Evolutionary conservation across 2,888 invertebrate species (phyloP).

Genomic region (Aspidiotus destructor): DNA sequence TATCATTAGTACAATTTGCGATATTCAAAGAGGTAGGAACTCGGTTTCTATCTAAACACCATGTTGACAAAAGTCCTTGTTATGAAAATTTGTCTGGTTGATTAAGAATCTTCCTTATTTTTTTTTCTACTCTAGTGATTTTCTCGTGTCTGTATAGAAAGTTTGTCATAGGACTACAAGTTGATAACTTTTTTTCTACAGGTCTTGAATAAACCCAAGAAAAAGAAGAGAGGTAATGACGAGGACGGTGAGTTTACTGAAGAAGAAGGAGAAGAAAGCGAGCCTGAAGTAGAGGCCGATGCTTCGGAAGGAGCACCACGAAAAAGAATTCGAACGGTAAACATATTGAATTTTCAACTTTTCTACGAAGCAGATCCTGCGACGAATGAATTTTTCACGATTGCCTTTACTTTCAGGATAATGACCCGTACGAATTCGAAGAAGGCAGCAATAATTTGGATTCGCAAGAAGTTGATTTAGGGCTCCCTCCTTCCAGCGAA

Average conservation of each 20-base stretch:
- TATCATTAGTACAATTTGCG: conserved; percentile 87
- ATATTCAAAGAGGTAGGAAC: conserved; percentile 79
- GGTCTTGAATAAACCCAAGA: not conserved
- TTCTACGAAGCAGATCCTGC: not conserved
- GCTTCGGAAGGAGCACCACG: not conserved
- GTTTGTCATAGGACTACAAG: no score
- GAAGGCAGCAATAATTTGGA: conserved; percentile 5
- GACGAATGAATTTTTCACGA: not conserved
- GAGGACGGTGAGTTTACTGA: not conserved
- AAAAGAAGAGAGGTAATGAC: not conserved
- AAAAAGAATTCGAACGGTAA: not conserved
- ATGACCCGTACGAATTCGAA: conserved; percentile 22
- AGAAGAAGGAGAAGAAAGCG: not conserved
- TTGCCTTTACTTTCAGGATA: not conserved
- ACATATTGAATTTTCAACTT: not conserved
- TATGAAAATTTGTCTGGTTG: no score
- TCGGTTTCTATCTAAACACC: no score
- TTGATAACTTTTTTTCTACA: not conserved
- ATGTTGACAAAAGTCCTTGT: no score
- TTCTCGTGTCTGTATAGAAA: no score
- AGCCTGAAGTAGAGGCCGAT: not conserved
- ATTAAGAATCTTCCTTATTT: no score
- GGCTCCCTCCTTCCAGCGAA: not conserved
- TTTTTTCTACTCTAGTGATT: no score
- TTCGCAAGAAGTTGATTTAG: conserved; percentile 4